These are phyloP conservation scores for Parazoanthus darwini DNA, from an alignment of 92 coral and sea anemone species.

Conservation along the genomic window DNA sequence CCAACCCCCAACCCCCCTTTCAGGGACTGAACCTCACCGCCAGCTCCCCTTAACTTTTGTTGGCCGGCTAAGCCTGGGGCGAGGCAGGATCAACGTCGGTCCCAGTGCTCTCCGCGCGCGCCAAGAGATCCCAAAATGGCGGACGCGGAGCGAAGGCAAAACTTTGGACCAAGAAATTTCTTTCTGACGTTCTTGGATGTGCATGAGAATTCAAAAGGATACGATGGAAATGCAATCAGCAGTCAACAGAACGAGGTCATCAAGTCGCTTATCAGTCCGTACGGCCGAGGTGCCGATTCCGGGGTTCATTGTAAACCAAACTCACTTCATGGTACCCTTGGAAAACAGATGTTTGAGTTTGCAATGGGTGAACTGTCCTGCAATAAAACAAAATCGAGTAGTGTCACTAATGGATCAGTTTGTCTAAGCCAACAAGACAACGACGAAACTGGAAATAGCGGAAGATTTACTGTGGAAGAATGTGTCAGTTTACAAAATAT, in stretches of 20 bases:
- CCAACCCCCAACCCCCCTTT: no score
- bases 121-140: constrained; percentile 7
- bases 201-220: constrained; percentile 20
- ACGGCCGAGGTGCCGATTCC: background rate
- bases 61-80: no score
- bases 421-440: background rate
- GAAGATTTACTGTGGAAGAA: background rate
- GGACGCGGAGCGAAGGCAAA: background rate
- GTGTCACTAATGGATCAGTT: background rate
- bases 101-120: no score
- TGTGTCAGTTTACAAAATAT: background rate
- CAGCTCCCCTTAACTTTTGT: no score
- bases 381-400: background rate
- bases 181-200: constrained; percentile 12
- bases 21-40: no score
- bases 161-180: background rate
- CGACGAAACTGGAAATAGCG: background rate
- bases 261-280: constrained; percentile 19
- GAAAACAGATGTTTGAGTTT: constrained; percentile 12
- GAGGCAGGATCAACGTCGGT: no score
- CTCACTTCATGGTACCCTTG: background rate
- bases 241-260: background rate
- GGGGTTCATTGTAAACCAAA: background rate
- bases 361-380: background rate
- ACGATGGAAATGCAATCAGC: constrained; percentile 22